Percentiles rank a stretch among this genome's conserved stretches.
Conservation (phyloP, 2,113 vertebrate species). For the Megaceryle maxima region DNA sequence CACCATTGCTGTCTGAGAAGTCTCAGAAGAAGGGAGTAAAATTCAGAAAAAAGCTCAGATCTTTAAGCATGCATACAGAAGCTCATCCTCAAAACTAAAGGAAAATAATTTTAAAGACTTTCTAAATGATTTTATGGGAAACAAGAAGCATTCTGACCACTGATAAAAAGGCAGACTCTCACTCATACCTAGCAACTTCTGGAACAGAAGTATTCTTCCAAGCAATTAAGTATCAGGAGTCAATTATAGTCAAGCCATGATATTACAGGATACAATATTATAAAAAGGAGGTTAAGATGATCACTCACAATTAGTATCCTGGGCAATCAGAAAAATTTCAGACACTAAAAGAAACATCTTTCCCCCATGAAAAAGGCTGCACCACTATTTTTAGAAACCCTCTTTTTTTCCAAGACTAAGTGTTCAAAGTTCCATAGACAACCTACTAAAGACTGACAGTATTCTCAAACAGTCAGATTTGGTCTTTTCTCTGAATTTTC, state of each 20-base stretch:
- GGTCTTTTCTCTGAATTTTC: not conserved
- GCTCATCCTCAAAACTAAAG: not conserved
- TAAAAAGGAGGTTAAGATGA: not conserved
- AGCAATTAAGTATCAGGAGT: not conserved
- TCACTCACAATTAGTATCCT: too few relatives aligned
- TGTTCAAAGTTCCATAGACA: not conserved
- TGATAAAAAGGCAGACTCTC: not conserved
- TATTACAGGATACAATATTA: not conserved
- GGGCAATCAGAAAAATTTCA: not conserved
- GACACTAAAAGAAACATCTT: not conserved
- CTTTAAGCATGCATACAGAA: not conserved
- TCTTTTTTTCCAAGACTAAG: not conserved
- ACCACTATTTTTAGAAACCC: not conserved
- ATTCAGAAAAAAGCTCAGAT: not conserved
- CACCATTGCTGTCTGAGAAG: not conserved
- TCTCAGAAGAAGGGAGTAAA: not conserved
- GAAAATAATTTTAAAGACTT: not conserved
- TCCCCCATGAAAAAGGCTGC: not conserved
- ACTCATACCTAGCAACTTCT: not conserved
- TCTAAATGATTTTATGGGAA: not conserved
- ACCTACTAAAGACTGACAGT: not conserved
- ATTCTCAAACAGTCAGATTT: not conserved
- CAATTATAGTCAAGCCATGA: not conserved
- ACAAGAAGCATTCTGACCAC: not conserved
- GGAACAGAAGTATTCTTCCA: not conserved